phyloP scores from a whole-genome alignment of 1,140 invertebrate species.

The Platorchestia sp. region DNA sequence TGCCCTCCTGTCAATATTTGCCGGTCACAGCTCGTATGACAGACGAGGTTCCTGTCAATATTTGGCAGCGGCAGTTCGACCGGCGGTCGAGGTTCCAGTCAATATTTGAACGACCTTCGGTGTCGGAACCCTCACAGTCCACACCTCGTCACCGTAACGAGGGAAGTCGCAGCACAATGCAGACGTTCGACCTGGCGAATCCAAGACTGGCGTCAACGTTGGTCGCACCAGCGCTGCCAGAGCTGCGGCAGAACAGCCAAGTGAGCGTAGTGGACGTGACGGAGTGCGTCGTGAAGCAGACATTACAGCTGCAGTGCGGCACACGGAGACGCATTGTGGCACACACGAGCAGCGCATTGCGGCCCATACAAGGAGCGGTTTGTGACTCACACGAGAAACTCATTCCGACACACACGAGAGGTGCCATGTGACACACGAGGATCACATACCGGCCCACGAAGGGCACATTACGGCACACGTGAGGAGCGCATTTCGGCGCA shows the following conservation, averaged over 20 bases:
- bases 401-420: too few species aligned
- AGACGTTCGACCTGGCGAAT: neutral
- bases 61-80: constrained; percentile 21
- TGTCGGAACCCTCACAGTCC: neutral
- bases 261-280: neutral
- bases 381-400: too few species aligned
- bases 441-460: neutral
- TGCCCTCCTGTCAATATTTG: constrained; percentile 30
- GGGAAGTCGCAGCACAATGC: neutral
- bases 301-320: neutral
- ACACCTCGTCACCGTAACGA: neutral
- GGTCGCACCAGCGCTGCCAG: neutral
- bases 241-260: neutral
- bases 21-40: constrained; percentile 52
- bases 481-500: neutral
- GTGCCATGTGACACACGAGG: too few species aligned
- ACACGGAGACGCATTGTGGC: neutral
- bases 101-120: constrained; percentile 2
- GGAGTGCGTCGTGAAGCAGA: too few species aligned
- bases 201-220: neutral
- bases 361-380: neutral
- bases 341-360: too few species aligned
- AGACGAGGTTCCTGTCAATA: constrained; percentile 44
- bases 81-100: constrained; percentile 19
- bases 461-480: too few species aligned